Conservation (phyloP, 1,140 invertebrate species). For the Periplaneta americana region DNA sequence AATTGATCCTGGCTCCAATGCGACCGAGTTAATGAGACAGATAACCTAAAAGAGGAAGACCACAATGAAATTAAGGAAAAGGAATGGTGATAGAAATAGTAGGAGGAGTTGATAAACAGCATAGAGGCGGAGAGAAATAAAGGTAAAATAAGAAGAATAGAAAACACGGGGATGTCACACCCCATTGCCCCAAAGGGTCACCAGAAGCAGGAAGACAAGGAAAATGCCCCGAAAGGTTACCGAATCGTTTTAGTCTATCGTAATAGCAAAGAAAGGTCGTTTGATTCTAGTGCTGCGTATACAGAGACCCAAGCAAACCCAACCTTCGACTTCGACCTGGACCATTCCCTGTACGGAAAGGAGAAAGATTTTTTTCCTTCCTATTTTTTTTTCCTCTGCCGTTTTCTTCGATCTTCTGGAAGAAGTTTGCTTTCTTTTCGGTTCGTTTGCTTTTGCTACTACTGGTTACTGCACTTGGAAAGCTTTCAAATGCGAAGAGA, state of each 20-base stretch:
- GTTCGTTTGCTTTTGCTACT: constrained; percentile 11
- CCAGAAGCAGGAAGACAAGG: not conserved
- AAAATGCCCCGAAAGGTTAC: not conserved
- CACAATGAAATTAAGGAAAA: not conserved
- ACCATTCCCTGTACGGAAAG: not conserved
- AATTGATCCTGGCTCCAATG: not conserved
- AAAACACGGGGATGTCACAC: constrained; percentile 3
- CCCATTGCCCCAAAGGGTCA: constrained; percentile 14
- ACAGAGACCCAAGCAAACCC: not conserved
- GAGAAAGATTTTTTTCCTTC: not conserved
- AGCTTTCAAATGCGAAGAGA: constrained; percentile 6
- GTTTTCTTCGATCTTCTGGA: not conserved
- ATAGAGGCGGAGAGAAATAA: not conserved
- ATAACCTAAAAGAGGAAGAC: not conserved
- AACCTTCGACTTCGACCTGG: not conserved
- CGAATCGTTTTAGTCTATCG: not conserved
- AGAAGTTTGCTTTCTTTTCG: constrained; percentile 6
- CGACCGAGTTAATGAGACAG: not conserved
- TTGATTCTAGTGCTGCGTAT: not conserved
- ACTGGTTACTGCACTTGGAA: constrained; percentile 8
- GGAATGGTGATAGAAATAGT: not conserved
- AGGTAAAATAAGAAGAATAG: not conserved
- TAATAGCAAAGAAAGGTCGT: not conserved
- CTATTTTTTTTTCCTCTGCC: not conserved
- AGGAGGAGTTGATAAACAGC: not conserved